These are phyloP conservation scores for Falco rusticolus DNA, from an alignment of 2,797 vertebrate genomes.

Conservation along the genomic window DNA sequence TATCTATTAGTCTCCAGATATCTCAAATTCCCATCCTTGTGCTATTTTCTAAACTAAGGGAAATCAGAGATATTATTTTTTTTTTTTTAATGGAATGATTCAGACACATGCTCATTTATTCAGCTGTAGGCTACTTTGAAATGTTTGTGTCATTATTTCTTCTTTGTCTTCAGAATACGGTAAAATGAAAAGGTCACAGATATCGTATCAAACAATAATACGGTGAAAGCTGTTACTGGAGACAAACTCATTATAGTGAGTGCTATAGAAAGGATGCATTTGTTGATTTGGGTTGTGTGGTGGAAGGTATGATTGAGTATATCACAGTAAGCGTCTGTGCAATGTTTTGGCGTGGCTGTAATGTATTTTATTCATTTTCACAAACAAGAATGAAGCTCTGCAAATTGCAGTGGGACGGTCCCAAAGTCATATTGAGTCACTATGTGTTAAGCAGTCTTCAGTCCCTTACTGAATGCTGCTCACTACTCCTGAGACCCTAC, in stretches of 20 bases:
- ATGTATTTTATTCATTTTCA: not conserved
- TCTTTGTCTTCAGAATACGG: not conserved
- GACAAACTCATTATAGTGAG: not conserved
- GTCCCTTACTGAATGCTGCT: not conserved
- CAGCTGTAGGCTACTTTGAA: not conserved
- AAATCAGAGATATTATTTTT: not conserved
- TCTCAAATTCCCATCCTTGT: not conserved
- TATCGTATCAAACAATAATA: not conserved
- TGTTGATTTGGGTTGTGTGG: not conserved
- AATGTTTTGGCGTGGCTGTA: not conserved
- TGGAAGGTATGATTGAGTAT: not conserved
- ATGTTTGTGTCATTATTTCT: not conserved
- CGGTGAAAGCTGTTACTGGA: not conserved
- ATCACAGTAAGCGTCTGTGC: not conserved
- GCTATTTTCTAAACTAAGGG: not conserved
- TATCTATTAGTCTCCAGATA: not conserved
- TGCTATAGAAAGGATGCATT: not conserved
- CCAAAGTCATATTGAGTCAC: not conserved
- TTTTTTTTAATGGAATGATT: not conserved
- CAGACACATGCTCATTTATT: not conserved
- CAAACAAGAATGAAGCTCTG: not conserved
- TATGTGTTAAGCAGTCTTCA: not conserved
- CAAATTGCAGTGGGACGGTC: not conserved
- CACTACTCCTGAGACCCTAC: not conserved
- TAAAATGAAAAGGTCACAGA: not conserved